Conservation (phyloP, 2,888 invertebrate species). For the Carcina quercana region DNA sequence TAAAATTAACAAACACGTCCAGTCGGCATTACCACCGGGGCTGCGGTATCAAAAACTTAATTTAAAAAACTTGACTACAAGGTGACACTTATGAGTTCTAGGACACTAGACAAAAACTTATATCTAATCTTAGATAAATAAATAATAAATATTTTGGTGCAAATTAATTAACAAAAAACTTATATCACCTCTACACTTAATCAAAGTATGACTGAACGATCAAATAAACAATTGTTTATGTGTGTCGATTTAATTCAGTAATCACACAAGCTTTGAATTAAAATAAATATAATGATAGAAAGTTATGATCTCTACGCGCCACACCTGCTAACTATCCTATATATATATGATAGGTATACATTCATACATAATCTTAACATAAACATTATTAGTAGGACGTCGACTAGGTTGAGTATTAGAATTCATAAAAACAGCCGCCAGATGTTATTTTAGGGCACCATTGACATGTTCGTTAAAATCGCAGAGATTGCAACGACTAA, state of each 20-base stretch:
- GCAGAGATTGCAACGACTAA: no score
- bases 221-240: conserved; percentile 37
- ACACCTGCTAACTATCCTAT: conserved; percentile 20
- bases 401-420: no score
- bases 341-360: conserved; percentile 34
- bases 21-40: conserved; percentile 39
- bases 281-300: conserved; percentile 32
- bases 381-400: no score
- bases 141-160: conserved; percentile 66
- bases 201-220: conserved; percentile 46
- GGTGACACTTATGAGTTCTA: conserved; percentile 68
- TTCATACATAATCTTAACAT: conserved; percentile 72
- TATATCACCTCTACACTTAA: conserved; percentile 43
- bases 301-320: conserved; percentile 29
- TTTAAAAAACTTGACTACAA: conserved; percentile 60
- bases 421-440: no score
- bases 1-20: conserved; percentile 18
- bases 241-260: conserved; percentile 49
- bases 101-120: conserved; percentile 69
- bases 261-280: conserved; percentile 63
- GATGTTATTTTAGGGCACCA: no score
- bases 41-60: conserved; percentile 62
- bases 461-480: no score
- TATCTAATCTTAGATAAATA: conserved; percentile 55
- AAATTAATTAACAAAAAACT: conserved; percentile 49